Percentiles rank a stretch among this genome's conserved stretches.
phyloP scores from a whole-genome alignment of 1,140 invertebrate species.

The Drosophila subobscura region DNA sequence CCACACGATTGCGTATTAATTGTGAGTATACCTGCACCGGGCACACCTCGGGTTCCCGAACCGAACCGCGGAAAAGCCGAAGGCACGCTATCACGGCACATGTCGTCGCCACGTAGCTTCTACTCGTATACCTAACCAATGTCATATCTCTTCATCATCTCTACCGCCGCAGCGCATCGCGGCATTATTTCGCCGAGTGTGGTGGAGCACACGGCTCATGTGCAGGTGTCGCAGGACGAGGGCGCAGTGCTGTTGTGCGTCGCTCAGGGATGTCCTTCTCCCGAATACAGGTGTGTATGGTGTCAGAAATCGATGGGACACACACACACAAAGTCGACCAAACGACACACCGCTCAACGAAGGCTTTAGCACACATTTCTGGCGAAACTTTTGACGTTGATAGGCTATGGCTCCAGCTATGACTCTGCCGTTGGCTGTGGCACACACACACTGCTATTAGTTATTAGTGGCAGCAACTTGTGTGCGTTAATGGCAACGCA shows the following conservation, averaged over 20 bases:
- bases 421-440: conserved; percentile 3
- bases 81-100: not conserved
- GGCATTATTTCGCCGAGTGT: conserved; percentile 88
- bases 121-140: conserved; percentile 46
- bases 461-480: conserved; percentile 41
- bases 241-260: conserved; percentile 89
- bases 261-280: conserved; percentile 89
- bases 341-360: not conserved
- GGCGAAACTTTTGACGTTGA: conserved; percentile 76
- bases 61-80: conserved; percentile 7
- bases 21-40: conserved; percentile 85
- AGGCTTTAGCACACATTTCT: conserved; percentile 63
- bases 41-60: not conserved
- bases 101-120: conserved; percentile 46
- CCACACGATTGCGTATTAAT: conserved; percentile 89
- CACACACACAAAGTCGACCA: conserved; percentile 27
- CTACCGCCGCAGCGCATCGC: conserved; percentile 86
- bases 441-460: conserved; percentile 25
- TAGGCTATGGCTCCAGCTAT: conserved; percentile 18
- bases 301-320: conserved; percentile 60
- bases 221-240: conserved; percentile 89
- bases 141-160: conserved; percentile 56
- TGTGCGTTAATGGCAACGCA: conserved; percentile 71
- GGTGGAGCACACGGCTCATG: conserved; percentile 87
- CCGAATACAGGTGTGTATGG: conserved; percentile 87